A percentile compares a stretch with the other conserved stretches of the same genome.
phyloP scores from a whole-genome alignment of 2,797 vertebrate species.

The Nothura maculosa region DNA sequence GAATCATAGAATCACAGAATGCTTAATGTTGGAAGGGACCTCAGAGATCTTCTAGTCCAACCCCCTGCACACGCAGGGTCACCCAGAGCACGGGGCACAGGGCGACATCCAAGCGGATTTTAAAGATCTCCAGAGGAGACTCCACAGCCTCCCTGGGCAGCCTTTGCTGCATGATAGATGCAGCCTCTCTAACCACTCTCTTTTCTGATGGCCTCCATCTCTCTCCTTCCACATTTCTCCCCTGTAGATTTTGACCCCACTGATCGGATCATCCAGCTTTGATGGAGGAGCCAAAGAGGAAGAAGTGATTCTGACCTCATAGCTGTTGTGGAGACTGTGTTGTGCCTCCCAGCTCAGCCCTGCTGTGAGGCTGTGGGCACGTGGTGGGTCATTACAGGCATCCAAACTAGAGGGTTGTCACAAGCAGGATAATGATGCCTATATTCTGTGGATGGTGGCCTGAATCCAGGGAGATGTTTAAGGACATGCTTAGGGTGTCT shows the following conservation, averaged over 20 bases:
- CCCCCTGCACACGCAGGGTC: no score
- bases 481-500: fast-evolving
- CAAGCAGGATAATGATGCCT: neutral
- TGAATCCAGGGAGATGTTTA: neutral
- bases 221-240: neutral
- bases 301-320: neutral
- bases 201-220: slow-evolving; percentile 10
- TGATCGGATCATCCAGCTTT: slow-evolving; percentile 17
- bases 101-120: no score
- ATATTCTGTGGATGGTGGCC: neutral
- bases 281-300: neutral
- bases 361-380: neutral
- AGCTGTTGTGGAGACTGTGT: neutral
- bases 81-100: no score
- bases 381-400: neutral
- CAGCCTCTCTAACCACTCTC: no score
- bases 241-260: neutral
- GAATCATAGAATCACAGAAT: no score
- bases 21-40: no score
- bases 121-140: no score
- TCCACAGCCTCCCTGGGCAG: no score
- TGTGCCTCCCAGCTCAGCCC: neutral
- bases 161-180: no score
- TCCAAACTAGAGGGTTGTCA: neutral
- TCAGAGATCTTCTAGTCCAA: no score